phyloP scores from a whole-genome alignment of 2,888 invertebrate genomes.

The Clepsis dumicolana region DNA sequence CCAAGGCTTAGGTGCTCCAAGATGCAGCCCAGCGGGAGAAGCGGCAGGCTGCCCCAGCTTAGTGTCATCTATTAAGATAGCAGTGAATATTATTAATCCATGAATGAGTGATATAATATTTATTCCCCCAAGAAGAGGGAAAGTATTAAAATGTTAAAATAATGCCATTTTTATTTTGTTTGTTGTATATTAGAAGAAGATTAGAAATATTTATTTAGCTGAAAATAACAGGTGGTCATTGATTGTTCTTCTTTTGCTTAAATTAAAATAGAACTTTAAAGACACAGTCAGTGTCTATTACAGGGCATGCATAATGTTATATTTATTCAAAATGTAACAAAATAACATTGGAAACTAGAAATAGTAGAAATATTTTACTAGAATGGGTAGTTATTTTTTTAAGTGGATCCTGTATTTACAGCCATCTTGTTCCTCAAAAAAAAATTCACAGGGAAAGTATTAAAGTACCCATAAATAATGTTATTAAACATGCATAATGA shows the following conservation, averaged over 20 bases:
- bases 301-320: background rate
- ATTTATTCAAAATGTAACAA: too few species aligned
- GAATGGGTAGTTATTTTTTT: background rate
- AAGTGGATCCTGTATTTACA: background rate
- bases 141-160: too few species aligned
- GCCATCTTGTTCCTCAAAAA: background rate
- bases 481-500: slow-evolving; percentile 10
- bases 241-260: background rate
- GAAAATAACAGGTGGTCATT: background rate
- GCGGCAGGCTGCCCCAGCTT: slow-evolving; percentile 71
- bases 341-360: background rate
- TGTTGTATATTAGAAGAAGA: too few species aligned
- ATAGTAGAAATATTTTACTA: background rate
- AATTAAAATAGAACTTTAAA: background rate
- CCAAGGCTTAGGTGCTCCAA: slow-evolving; percentile 68
- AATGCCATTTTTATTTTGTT: too few species aligned
- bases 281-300: background rate
- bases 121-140: too few species aligned
- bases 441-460: background rate
- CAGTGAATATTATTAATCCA: too few species aligned
- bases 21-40: slow-evolving; percentile 73
- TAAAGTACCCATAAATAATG: slow-evolving; percentile 6
- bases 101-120: too few species aligned
- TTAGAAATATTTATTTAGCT: too few species aligned
- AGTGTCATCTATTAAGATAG: slow-evolving; percentile 63